Base-by-base conservation (phyloP, 2,113 vertebrate species). In the Gadus macrocephalus region DNA sequence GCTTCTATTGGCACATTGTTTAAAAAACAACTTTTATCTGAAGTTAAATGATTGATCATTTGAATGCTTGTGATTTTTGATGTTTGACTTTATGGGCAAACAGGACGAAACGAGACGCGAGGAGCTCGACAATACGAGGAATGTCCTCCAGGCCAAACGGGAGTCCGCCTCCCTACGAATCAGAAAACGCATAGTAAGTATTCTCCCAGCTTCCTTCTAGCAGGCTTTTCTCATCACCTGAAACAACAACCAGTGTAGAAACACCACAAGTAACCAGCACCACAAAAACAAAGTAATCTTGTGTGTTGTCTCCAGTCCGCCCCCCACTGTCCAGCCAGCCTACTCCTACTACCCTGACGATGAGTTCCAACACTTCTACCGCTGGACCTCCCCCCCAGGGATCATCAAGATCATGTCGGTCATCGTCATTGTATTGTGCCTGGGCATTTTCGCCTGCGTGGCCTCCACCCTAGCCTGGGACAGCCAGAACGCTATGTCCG, bases 291-390 rank as follows among this genome's bases (percentile, higher is more conserved):
- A 53, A 53, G 9, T n/a, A n/a, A n/a, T 19, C 14, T 71, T 69
- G 27, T 53, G 14, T 53, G 35, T 25, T 76, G 87, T 16, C 81
- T 71, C 88, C 73, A 67, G 84, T 78, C 19, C 74, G 56, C 66
- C 92, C 25, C 81, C 78, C 0, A 81, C 78, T 0, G 85, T 92
- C 0, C 93, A 96, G 82, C 91, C 93, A 0, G 95, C 95, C 0
- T 94, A 95, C 64, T 96, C 95, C 1, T 96, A 95, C 79, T 96
- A 95, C 74, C 93, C 95, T 0, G 95, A 96, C 7, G 95, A 96
- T 53, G 95, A 97, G 84, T 85, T 94, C 73, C 94, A 94, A 78
- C 94, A 93, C 61, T 96, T 93, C 82, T 96, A 96, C 84, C 93
- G 91, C 71, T 96, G 94, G 94, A 80, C 91, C 0, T 97, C 95